phyloP scores from a whole-genome alignment of 2,797 vertebrate species.

The Sebastes kiyomatsui region DNA sequence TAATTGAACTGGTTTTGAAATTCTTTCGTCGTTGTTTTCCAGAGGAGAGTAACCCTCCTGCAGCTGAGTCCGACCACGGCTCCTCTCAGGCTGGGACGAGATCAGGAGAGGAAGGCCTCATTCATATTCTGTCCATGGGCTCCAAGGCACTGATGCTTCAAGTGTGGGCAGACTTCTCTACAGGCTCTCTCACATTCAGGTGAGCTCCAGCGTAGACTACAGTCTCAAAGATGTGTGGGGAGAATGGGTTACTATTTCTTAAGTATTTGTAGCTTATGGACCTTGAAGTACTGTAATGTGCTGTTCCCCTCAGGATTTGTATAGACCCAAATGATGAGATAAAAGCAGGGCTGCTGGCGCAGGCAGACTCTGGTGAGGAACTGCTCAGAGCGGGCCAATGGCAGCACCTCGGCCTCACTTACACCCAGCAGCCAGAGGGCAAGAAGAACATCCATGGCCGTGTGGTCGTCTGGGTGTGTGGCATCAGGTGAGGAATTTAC shows the following conservation, averaged over 20 bases:
- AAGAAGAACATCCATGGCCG: slow-evolving; percentile 91
- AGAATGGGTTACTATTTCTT: not conserved
- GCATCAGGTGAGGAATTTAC: slow-evolving; percentile 87
- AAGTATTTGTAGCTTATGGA: not conserved
- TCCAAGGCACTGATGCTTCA: slow-evolving; percentile 98
- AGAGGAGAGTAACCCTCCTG: slow-evolving; percentile 79
- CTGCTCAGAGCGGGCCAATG: slow-evolving; percentile 85
- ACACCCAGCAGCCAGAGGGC: slow-evolving; percentile 91
- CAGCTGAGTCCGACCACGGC: slow-evolving; percentile 68
- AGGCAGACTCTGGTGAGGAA: slow-evolving; percentile 89
- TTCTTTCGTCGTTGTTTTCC: slow-evolving; percentile 47
- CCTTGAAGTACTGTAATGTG: not conserved
- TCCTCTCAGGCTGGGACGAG: slow-evolving; percentile 73
- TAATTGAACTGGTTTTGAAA: slow-evolving; percentile 11
- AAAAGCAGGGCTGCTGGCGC: slow-evolving; percentile 91
- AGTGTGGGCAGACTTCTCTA: slow-evolving; percentile 92
- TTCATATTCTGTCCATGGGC: slow-evolving; percentile 94
- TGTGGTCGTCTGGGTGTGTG: slow-evolving; percentile 92
- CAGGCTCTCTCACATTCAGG: slow-evolving; percentile 91
- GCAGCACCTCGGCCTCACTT: slow-evolving; percentile 94
- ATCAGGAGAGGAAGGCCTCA: slow-evolving; percentile 85
- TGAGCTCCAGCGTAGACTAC: slow-evolving; percentile 59
- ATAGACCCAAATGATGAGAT: slow-evolving; percentile 94
- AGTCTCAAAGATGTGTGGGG: not conserved
- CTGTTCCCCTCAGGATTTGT: slow-evolving; percentile 84